Evolutionary conservation across 2,113 vertebrate species (phyloP), one percentile per base, ranked within the genome.

Genomic region (Cettia cetti): DNA sequence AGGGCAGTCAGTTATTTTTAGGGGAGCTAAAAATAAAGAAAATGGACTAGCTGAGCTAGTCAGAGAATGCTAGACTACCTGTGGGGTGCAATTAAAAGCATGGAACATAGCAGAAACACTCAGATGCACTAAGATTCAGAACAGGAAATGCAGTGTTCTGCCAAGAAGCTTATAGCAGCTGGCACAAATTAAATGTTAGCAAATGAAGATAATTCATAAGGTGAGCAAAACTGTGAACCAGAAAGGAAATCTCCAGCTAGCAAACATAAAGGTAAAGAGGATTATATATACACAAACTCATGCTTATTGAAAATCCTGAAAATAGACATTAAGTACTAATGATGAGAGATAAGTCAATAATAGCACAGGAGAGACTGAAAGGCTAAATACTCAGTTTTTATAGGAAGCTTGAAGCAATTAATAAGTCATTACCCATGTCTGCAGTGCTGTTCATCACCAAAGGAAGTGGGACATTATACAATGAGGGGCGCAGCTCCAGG

Each of bases 11-110:
- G 50, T 33, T 96, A 86, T 95, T 90, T 95, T 93, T 83, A 92
- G 56, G 33, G 13, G 28, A 94, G 91, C 50, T 90, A 93, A 95
- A 95, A 96, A 94, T 92, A 93, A 81, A 80, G 68, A 74, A 95
- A 94, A 89, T 70, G 54, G 79, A 88, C 66, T 69, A 63, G 50
- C 70, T 94, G 85, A 93, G 90, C 35, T 44, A 83, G 85, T 74
- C 82, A 70, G 72, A 92, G 82, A 72, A 90, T 86, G 76, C 40
- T 81, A 81, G 76, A 74, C 94, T 86, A 93, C 82, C 71, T 93
- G 52, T 92, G 65, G 64, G 54, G 56, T 95, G 35, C 72, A 94
- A 90, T 92, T 88, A 86, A 59, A 92, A 90, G 39, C 31, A 45
- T 77, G 47, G 76, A 92, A 93, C 45, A 77, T 31, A 61, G 54